Evolutionary conservation across 2,888 invertebrate genomes (phyloP), one percentile per base, ranked within the genome.

Genomic region (Electrophaes corylata): DNA sequence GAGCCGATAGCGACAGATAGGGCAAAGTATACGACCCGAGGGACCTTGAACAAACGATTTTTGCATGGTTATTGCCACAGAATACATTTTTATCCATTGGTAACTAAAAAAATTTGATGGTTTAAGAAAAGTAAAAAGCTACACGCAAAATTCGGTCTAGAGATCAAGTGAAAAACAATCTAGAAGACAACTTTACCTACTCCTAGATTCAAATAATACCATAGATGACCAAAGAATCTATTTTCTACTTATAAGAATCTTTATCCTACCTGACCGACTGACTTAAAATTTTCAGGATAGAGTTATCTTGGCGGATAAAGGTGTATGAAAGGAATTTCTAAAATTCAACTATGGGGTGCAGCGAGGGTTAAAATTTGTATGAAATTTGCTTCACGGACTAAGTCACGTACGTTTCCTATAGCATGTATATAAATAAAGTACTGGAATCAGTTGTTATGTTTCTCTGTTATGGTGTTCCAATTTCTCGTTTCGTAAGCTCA

Each of bases 401-500:
- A n/a, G n/a, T n/a, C n/a, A n/a, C n/a, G n/a, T n/a, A n/a, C n/a
- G n/a, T n/a, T n/a, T n/a, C n/a, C n/a, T n/a, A n/a, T n/a, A n/a
- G n/a, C n/a, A n/a, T n/a, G n/a, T n/a, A 35, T 4, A 14, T 35
- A 14, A n/a, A 3, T 2, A n/a, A 10, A 3, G n/a, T 12, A 44
- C 18, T 37, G 33, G 49, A 43, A 48, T 49, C 44, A 8, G 8
- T 12, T 40, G 33, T 50, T 12, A 33, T 23, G 26, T 26, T 51
- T n/a, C 46, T 12, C 19, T 48, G 46, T 55, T 44, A 18, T 52
- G 57, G 51, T 55, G 60, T 54, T 61, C 44, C 50, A 50, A 49
- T 52, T 58, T 60, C 60, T 40, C 43, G 53, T 56, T 48, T 46
- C 55, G 58, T 53, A 31, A 55, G 53, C 47, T 23, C 46, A 62